Evolutionary conservation across 2,888 invertebrate species (phyloP).

Genomic region (Vesta saturnalis): DNA sequence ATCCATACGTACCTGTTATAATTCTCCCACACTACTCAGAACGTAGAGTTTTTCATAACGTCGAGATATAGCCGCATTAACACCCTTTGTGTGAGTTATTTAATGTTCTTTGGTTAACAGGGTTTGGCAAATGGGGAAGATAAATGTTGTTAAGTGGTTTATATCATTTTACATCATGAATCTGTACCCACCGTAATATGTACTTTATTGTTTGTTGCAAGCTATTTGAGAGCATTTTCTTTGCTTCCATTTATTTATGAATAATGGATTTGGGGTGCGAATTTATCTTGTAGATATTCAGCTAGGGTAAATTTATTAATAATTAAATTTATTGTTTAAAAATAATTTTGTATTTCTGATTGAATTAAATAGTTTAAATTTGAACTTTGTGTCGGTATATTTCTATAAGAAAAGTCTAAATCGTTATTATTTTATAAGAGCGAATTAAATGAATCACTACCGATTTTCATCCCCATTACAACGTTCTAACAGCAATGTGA

Average conservation of each 20-base stretch:
- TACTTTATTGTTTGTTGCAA: constrained; percentile 55
- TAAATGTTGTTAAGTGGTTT: constrained; percentile 60
- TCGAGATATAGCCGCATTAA: constrained; percentile 62
- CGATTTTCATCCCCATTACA: constrained; percentile 23
- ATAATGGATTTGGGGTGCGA: constrained; percentile 1
- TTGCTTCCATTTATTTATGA: constrained; percentile 4
- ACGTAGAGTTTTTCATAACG: constrained; percentile 57
- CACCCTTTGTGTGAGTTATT: constrained; percentile 61
- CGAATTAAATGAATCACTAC: constrained; percentile 10
- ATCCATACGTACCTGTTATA: constrained; percentile 59
- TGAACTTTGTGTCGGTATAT: background rate
- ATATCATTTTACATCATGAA: constrained; percentile 60
- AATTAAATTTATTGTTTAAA: no score
- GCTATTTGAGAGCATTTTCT: constrained; percentile 44
- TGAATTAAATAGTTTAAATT: no score
- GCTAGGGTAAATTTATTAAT: background rate
- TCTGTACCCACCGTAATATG: constrained; percentile 50
- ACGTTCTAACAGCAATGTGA: constrained; percentile 52
- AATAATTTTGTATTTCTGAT: no score
- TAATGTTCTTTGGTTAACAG: constrained; percentile 59
- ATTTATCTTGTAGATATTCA: no score
- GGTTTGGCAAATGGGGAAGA: constrained; percentile 56
- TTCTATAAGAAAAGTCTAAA: background rate
- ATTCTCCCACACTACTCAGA: constrained; percentile 62
- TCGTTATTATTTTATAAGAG: constrained; percentile 7